Evolutionary conservation across 1,140 invertebrate species (phyloP), one percentile per base, ranked within the genome.

Genomic region (Holcopasites calliopsidis): DNA sequence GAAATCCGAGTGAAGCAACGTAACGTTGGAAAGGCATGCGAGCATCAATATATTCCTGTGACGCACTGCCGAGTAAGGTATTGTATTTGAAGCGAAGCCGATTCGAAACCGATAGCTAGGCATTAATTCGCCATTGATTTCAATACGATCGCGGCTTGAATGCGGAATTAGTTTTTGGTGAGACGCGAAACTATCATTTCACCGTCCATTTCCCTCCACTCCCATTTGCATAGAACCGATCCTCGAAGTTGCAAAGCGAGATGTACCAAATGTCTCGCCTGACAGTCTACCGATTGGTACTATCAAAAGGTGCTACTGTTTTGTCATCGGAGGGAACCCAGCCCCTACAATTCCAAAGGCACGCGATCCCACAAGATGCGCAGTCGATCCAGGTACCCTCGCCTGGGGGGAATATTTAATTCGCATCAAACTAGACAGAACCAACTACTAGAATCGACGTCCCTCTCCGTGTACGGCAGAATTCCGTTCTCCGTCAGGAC

Each of bases 361-460:
- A n/a, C n/a, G n/a, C n/a, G n/a, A n/a, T n/a, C n/a, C n/a, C n/a
- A n/a, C n/a, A n/a, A n/a, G n/a, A n/a, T n/a, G n/a, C n/a, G n/a
- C n/a, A n/a, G n/a, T n/a, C n/a, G n/a, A n/a, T n/a, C n/a, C n/a
- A n/a, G n/a, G n/a, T n/a, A n/a, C 16, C 49, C 16, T 18, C 7
- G 5, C n/a, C 0, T 18, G 2, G 42, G n/a, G 57, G 8, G 18
- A 26, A 28, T 61, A 71, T 71, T 71, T 71, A 71, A 50, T 61
- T 61, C 55, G 55, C 57, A 40, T 61, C 28, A 61, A 31, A 18
- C 62, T 74, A 50, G 55, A n/a, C 65, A 35, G 60, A 40, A 58
- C 7, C 28, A 38, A 38, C 21, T 65, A 35, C 50, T 69, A 64
- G 42, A 75, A 58, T 60, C 44, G 72, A 58, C 31, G 50, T 18